phyloP scores from a whole-genome alignment of 1,140 invertebrate genomes.

The Hesperophylax magnus region DNA sequence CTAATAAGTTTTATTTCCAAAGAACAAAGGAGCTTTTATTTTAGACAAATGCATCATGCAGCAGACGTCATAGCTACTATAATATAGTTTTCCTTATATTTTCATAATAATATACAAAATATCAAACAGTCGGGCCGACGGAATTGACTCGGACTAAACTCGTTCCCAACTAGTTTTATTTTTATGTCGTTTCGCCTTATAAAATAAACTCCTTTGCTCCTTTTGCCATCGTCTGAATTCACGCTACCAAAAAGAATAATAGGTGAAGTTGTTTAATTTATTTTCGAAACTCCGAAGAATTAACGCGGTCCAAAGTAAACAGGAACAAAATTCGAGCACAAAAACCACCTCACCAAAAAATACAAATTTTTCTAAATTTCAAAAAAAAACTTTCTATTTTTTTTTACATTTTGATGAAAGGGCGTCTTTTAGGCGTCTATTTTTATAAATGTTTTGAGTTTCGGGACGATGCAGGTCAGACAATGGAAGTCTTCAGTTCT shows the following conservation, averaged over 20 bases:
- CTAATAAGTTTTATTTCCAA: too few species aligned
- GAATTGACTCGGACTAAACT: constrained; percentile 15
- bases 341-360: too few species aligned
- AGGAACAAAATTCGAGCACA: too few species aligned
- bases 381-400: background rate
- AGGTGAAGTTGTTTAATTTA: constrained; percentile 1
- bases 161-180: constrained; percentile 11
- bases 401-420: background rate
- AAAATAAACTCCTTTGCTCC: constrained; percentile 15
- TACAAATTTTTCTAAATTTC: too few species aligned
- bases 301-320: background rate
- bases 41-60: too few species aligned
- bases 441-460: background rate
- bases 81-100: too few species aligned
- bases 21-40: too few species aligned
- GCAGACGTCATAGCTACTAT: too few species aligned
- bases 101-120: background rate
- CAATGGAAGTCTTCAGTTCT: constrained; percentile 14
- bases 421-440: background rate
- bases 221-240: constrained; percentile 21
- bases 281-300: constrained; percentile 4
- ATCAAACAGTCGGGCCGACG: background rate
- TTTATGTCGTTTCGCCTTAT: constrained; percentile 23
- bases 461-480: constrained; percentile 1
- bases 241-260: background rate